Conservation (phyloP, 2,113 vertebrate species). For the Lota lota region DNA sequence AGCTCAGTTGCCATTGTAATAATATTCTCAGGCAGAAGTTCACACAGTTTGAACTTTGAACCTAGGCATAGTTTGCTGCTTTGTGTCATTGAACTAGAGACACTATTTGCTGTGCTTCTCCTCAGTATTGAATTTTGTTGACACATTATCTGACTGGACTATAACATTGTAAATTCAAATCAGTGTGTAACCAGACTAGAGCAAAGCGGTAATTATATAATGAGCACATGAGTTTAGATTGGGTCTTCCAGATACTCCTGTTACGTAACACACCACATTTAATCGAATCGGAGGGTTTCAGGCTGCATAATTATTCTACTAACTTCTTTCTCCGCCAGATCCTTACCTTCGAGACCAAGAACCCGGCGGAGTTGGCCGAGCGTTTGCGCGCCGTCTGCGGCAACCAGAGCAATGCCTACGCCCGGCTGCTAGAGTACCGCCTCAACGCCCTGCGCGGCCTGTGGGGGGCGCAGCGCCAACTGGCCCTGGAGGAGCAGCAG, state of each 20-base stretch:
- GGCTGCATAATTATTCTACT: not conserved
- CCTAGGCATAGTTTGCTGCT: too few species aligned
- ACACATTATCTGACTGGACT: slow-evolving; percentile 15
- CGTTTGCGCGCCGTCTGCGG: slow-evolving; percentile 92
- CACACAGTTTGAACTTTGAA: too few species aligned
- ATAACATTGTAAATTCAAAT: slow-evolving; percentile 18
- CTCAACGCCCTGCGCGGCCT: slow-evolving; percentile 93
- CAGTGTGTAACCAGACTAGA: slow-evolving; percentile 13
- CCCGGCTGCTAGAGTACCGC: slow-evolving; percentile 92
- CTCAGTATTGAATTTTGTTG: not conserved
- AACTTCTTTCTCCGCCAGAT: slow-evolving; percentile 71
- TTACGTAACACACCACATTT: not conserved
- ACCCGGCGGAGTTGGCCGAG: slow-evolving; percentile 87
- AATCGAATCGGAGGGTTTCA: too few species aligned
- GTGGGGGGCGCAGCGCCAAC: slow-evolving; percentile 95
- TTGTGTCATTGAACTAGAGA: not conserved
- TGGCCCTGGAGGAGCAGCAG: slow-evolving; percentile 95
- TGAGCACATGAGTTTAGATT: not conserved
- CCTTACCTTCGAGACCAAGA: slow-evolving; percentile 96
- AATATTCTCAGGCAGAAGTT: too few species aligned
- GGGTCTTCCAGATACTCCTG: too few species aligned
- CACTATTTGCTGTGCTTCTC: not conserved
- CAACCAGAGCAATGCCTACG: slow-evolving; percentile 97
- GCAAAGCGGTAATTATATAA: not conserved
- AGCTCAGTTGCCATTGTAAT: too few species aligned